Conservation (phyloP, 1,140 invertebrate genomes). For the Drosophila subobscura region DNA sequence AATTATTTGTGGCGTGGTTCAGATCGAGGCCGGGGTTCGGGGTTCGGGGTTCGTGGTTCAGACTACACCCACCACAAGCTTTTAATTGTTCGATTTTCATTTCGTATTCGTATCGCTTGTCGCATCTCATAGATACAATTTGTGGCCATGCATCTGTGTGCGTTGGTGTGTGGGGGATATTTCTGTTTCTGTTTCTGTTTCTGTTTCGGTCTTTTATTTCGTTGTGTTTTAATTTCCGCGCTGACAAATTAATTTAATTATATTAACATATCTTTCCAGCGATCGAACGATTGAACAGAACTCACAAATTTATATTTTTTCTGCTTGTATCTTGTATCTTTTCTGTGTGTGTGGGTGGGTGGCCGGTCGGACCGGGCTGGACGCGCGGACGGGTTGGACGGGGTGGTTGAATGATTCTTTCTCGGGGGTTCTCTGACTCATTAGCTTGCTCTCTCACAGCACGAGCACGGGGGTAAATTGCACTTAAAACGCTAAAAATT, state of each 20-base stretch:
- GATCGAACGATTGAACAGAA: conserved; percentile 72
- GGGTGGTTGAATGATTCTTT: conserved; percentile 18
- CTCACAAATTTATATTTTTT: conserved; percentile 31
- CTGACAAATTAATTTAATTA: conserved; percentile 82
- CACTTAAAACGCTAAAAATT: conserved; percentile 80
- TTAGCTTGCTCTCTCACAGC: conserved; percentile 44
- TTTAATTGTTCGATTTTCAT: conserved; percentile 81
- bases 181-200: conserved; percentile 15
- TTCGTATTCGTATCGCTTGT: conserved; percentile 61
- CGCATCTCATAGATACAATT: conserved; percentile 51
- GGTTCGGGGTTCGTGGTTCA: conserved; percentile 8
- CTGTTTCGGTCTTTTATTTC: conserved; percentile 24
- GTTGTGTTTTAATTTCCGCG: conserved; percentile 76
- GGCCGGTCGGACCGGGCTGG: background rate
- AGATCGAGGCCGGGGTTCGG: conserved; percentile 21
- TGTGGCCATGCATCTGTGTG: background rate
- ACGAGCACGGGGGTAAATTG: conserved; percentile 48
- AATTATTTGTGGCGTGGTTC: conserved; percentile 61
- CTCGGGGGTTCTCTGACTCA: conserved; percentile 53
- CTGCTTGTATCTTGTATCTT: background rate
- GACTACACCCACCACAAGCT: conserved; percentile 35
- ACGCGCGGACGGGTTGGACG: too few species aligned
- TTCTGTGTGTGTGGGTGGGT: conserved; percentile 13
- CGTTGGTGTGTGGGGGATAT: conserved; percentile 11
- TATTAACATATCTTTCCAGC: conserved; percentile 77